Evolutionary conservation across 2,113 vertebrate genomes (phyloP), one percentile per base, ranked within the genome.

Genomic region (Willisornis vidua): DNA sequence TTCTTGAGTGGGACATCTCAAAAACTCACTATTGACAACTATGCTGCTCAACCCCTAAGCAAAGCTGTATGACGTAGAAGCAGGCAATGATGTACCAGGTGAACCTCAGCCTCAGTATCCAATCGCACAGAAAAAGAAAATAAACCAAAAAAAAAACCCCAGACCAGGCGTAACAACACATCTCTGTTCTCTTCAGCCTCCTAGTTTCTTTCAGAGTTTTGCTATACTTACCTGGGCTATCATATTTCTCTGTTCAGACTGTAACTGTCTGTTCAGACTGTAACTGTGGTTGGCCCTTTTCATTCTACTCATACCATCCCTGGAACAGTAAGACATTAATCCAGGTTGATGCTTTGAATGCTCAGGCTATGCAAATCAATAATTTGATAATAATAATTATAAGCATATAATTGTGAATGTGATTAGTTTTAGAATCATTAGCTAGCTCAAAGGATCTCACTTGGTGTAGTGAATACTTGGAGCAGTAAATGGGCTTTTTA

Each of bases 341-440:
- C 35, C 48, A 91, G 33, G 54, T 5, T 62, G 66, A 87, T 76
- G 54, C 4, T 77, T 74, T 45, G 49, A 52, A 73, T 63, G 71
- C 37, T 67, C 19, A 41, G 73, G 73, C 68, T 74, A 92, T 94
- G 68, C 76, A 90, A 90, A 92, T 95, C 84, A 86, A 94, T 95
- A 88, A 76, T 93, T 90, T 83, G 31, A 77, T 91, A 82, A 83
- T 90, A 79, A 88, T 83, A 92, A 90, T 76, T 73, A 84, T 75
- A 92, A 81, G 61, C 48, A 58, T 45, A 63, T 62, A 77, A 89
- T 77, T 86, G 24, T 26, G 52, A 92, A 67, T 46, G 26, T 71
- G 89, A 74, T 84, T 86, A 66, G 48, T 58, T 89, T 86, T 81
- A 78, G 54, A 81, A 77, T 59, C 20, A 9, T 43, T 43, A 75